Percentiles rank a stretch among this genome's conserved stretches.
Evolutionary conservation across 1,140 invertebrate species (phyloP).

Genomic region (Conopomorpha cramerella): DNA sequence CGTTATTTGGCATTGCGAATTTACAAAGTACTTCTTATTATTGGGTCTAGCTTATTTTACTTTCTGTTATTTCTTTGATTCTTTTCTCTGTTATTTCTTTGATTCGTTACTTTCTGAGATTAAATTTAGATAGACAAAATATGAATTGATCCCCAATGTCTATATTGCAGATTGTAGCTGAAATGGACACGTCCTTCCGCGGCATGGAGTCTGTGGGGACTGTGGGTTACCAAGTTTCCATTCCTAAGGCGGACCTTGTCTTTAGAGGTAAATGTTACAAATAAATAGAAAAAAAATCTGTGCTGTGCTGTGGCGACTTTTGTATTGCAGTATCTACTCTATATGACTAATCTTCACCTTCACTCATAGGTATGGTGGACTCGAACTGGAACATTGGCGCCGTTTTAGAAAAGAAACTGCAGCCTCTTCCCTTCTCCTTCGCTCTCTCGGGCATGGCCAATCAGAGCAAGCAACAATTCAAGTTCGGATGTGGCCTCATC

Average conservation of each 20-base stretch:
- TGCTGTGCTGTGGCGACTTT: conserved; percentile 1
- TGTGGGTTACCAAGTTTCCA: conserved; percentile 94
- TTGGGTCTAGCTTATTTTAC: no score
- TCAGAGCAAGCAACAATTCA: conserved; percentile 87
- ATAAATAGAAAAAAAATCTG: conserved; percentile 1
- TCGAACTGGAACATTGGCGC: conserved; percentile 95
- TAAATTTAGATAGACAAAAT: conserved; percentile 1
- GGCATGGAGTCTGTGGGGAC: conserved; percentile 91
- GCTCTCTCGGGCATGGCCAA: conserved; percentile 91
- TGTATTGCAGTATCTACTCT: neutral
- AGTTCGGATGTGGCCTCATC: conserved; percentile 85
- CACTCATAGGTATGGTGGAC: conserved; percentile 81
- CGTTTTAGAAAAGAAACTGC: conserved; percentile 91
- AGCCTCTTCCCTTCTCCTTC: conserved; percentile 92
- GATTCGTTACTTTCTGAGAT: neutral
- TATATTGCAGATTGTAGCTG: conserved; percentile 77
- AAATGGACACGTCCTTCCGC: conserved; percentile 84
- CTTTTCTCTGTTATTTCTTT: no score
- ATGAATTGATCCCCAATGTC: no score
- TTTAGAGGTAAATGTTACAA: conserved; percentile 79
- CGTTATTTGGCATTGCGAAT: no score
- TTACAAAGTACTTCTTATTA: no score
- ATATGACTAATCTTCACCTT: neutral
- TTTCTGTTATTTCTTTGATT: no score
- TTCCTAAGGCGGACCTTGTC: conserved; percentile 92